Evolutionary conservation across 2,888 invertebrate species (phyloP).

Genomic region (Calameuta filiformis): DNA sequence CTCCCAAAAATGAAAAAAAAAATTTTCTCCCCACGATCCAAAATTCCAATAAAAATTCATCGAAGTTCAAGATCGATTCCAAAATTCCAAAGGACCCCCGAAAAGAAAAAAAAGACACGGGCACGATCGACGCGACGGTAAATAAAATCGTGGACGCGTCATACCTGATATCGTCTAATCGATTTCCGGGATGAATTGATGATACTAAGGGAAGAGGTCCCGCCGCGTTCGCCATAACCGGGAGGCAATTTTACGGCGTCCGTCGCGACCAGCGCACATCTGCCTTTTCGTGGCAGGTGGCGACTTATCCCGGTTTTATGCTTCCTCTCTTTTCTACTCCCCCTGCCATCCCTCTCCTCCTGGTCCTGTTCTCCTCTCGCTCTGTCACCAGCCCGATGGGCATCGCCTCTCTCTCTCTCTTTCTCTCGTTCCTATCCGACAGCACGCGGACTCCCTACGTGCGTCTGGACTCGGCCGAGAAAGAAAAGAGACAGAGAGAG

Average conservation of each 20-base stretch:
- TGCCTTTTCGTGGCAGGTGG: slow-evolving; percentile 62
- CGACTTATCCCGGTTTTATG: slow-evolving; percentile 35
- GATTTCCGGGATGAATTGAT: slow-evolving; percentile 11
- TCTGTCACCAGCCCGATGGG: background rate
- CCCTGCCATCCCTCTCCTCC: background rate
- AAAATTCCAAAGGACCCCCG: background rate
- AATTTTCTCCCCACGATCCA: too few relatives aligned
- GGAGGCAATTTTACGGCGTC: slow-evolving; percentile 47
- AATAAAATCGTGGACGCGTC: background rate
- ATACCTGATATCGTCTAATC: slow-evolving; percentile 7
- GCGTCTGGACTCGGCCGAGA: slow-evolving; percentile 7
- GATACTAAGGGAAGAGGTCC: slow-evolving; percentile 16
- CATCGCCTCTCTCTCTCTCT: background rate
- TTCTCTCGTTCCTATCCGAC: background rate
- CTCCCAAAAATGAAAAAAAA: too few relatives aligned
- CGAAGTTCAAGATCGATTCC: background rate
- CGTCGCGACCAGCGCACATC: slow-evolving; percentile 53
- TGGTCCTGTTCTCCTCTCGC: background rate
- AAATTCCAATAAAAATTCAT: too few relatives aligned
- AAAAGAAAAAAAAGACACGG: background rate
- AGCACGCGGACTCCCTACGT: background rate
- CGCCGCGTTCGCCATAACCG: slow-evolving; percentile 35
- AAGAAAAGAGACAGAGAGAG: slow-evolving; percentile 1
- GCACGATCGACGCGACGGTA: background rate
- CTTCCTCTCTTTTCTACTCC: background rate